Base-by-base conservation (phyloP, 1,140 invertebrate genomes). In the Eubasilissa regina region DNA sequence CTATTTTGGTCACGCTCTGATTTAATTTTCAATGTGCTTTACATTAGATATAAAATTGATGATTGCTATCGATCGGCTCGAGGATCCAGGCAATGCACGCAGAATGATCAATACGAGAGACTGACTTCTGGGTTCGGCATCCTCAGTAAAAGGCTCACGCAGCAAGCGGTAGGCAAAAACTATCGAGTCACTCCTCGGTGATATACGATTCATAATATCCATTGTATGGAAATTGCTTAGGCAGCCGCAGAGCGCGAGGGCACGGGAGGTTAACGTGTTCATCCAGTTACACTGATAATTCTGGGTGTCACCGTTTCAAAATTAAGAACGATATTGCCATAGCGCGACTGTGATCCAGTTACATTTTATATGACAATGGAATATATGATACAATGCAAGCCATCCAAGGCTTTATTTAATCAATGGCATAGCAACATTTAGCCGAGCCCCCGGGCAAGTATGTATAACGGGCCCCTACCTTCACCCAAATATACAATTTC, bases 191-290 rank as follows among this genome's bases (percentile, higher is more conserved):
- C 80, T 81, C 77, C 80, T 74, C 75, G 74, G 77, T 77, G 77
- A 81, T 81, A 79, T 81, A 81, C 80, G 77, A 72, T 76, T 81
- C 80, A 81, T 79, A 81, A 79, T 51, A 74, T 73, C 80, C 77
- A 81, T 81, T 81, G 80, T 81, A 81, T 81, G 73, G 73, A 79
- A 79, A 81, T 81, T 56, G 76, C 56, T 58, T 25, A 25, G 72
- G 74, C 64, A 48, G 79, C 74, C 75, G 73, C 78, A 72, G 25
- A 48, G 77, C 60, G 55, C 25, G 55, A 45, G 79, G n/a, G 47
- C 17, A 43, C 44, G 15, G 43, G 76, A 79, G 80, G 80, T 81
- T 78, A 81, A 81, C 73, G 77, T 78, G 75, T 81, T 78, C 80
- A 79, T 81, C 77, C 80, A 81, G 80, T 81, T 81, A 79, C 48